Conservation (phyloP, 2,113 vertebrate genomes). For the Genyomyrus donnyi region DNA sequence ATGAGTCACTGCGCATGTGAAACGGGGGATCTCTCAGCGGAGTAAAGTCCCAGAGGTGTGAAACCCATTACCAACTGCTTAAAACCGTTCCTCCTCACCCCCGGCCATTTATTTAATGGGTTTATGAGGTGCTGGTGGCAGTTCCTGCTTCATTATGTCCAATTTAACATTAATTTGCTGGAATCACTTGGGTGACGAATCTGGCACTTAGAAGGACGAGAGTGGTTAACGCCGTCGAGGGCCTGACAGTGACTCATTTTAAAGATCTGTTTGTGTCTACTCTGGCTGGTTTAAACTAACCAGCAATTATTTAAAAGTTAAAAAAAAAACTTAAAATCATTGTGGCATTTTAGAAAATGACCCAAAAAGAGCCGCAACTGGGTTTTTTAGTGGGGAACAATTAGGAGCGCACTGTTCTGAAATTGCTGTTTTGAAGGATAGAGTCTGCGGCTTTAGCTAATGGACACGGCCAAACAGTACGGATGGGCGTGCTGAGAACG, state of each 20-base stretch:
- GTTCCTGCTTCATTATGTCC: slow-evolving; percentile 18
- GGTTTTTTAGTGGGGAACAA: background rate
- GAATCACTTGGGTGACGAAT: background rate
- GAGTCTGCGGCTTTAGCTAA: background rate
- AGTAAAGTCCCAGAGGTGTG: slow-evolving; percentile 36
- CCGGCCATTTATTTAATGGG: slow-evolving; percentile 27
- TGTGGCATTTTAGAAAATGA: background rate
- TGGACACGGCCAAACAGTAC: background rate
- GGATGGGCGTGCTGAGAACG: background rate
- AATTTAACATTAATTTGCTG: slow-evolving; percentile 10
- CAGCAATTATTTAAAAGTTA: slow-evolving; percentile 4
- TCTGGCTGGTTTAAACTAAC: background rate
- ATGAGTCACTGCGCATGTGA: background rate
- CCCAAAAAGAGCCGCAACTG: background rate
- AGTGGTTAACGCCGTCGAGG: too few species aligned
- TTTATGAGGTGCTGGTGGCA: slow-evolving; percentile 27
- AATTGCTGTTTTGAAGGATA: background rate
- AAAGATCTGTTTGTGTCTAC: background rate
- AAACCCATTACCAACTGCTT: slow-evolving; percentile 50
- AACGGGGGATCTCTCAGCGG: background rate
- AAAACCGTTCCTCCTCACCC: slow-evolving; percentile 16
- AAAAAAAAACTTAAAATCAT: background rate
- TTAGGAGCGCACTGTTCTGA: background rate
- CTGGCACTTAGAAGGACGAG: background rate
- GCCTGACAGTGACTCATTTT: background rate